These are phyloP conservation scores for Calcarius lapponicus DNA, from an alignment of 2,797 vertebrate genomes.

Conservation along the genomic window DNA sequence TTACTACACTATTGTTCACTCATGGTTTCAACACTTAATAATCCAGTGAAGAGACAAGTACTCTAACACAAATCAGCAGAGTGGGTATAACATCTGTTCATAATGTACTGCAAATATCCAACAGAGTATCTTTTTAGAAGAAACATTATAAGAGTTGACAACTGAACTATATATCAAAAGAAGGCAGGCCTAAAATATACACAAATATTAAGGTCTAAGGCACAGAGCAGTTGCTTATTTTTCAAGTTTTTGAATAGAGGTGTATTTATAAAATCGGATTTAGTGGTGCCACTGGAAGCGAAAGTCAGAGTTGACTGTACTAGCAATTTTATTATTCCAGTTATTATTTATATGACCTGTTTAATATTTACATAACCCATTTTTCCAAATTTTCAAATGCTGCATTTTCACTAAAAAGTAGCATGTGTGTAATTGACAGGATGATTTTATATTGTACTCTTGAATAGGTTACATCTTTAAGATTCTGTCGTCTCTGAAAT, in stretches of 20 bases:
- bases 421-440: not conserved
- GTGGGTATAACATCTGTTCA: conserved; percentile 22
- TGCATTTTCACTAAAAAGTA: not conserved
- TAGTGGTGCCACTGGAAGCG: not conserved
- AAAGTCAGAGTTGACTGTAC: not conserved
- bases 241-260: not conserved
- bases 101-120: not conserved
- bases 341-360: not conserved
- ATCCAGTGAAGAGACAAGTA: not conserved
- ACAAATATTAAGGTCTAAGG: not conserved
- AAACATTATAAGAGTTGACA: not conserved
- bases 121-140: not conserved
- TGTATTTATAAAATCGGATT: not conserved
- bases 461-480: not conserved
- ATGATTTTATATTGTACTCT: not conserved
- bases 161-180: not conserved
- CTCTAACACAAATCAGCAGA: conserved; percentile 11
- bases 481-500: not conserved
- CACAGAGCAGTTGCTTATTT: not conserved
- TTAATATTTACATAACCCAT: not conserved
- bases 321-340: not conserved
- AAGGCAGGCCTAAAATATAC: not conserved
- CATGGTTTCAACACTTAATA: not conserved
- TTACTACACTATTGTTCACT: not conserved
- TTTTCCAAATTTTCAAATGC: conserved; percentile 1